phyloP scores from a whole-genome alignment of 2,113 vertebrate genomes.

The Cryptoleucopteryx plumbea region DNA sequence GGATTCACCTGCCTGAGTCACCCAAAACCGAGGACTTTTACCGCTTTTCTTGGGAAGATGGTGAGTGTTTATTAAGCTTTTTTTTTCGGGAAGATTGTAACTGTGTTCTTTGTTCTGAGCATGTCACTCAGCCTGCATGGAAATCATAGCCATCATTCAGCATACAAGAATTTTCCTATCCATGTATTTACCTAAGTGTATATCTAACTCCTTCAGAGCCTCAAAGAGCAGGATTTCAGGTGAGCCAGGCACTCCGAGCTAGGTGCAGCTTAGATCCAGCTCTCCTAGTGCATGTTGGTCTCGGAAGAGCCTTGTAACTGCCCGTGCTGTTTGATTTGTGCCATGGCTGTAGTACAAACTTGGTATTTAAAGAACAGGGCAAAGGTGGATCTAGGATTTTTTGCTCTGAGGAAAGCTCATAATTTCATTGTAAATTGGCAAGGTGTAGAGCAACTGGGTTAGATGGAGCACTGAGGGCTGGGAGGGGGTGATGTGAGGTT shows the following conservation, averaged over 20 bases:
- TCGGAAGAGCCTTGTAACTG: not conserved
- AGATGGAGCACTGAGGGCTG: not conserved
- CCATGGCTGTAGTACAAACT: not conserved
- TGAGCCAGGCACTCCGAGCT: not conserved
- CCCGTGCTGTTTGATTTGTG: not conserved
- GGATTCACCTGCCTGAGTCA: slow-evolving; percentile 89
- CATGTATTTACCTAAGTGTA: not conserved
- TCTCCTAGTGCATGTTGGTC: not conserved
- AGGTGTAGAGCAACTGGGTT: not conserved
- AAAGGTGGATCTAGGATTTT: not conserved
- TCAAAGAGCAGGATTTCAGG: not conserved
- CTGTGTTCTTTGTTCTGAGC: not conserved
- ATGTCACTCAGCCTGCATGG: not conserved
- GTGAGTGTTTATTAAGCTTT: slow-evolving; percentile 65
- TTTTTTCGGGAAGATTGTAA: not conserved
- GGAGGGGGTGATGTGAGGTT: not conserved
- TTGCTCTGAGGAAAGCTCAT: not conserved
- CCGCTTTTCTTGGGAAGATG: slow-evolving; percentile 95
- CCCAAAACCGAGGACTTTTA: slow-evolving; percentile 92
- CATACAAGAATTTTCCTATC: not conserved
- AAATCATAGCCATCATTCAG: not conserved
- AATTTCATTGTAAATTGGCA: not conserved
- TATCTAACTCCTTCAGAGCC: not conserved
- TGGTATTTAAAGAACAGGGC: not conserved
- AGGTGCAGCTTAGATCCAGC: not conserved